Conservation (phyloP, 2,888 invertebrate species). For the Allolobophora icterica region DNA sequence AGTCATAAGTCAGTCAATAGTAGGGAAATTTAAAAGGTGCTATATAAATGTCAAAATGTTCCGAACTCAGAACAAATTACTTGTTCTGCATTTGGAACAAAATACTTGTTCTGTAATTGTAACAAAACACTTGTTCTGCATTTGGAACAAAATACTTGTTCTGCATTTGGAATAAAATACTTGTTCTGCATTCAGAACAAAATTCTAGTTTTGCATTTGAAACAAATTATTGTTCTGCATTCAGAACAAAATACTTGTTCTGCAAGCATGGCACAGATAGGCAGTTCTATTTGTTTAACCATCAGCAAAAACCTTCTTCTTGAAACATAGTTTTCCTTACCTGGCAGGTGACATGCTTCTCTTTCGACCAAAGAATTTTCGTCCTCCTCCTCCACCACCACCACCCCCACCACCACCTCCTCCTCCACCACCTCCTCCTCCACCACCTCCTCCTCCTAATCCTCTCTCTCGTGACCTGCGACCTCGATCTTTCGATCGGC, state of each 20-base stretch:
- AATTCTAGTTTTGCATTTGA: too few relatives aligned
- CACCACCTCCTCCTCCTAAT: neutral
- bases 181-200: too few relatives aligned
- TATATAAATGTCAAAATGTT: neutral
- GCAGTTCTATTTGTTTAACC: neutral
- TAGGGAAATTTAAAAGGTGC: neutral
- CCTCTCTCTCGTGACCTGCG: slow-evolving; percentile 2
- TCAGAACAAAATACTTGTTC: too few relatives aligned
- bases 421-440: too few relatives aligned
- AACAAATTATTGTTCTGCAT: neutral
- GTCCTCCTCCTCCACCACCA: neutral
- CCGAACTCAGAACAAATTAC: neutral
- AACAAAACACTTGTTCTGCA: neutral
- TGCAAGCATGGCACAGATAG: neutral
- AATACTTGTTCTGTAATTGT: too few relatives aligned
- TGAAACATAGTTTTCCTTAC: neutral
- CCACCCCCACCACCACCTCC: too few relatives aligned
- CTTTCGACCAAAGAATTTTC: slow-evolving; percentile 11
- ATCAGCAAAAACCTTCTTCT: neutral
- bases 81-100: too few relatives aligned
- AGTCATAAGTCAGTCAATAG: neutral
- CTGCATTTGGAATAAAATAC: neutral
- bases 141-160: too few relatives aligned
- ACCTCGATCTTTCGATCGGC: neutral
- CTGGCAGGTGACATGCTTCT: neutral